phyloP scores from a whole-genome alignment of 2,888 invertebrate species.

The Andricus quercusramuli region DNA sequence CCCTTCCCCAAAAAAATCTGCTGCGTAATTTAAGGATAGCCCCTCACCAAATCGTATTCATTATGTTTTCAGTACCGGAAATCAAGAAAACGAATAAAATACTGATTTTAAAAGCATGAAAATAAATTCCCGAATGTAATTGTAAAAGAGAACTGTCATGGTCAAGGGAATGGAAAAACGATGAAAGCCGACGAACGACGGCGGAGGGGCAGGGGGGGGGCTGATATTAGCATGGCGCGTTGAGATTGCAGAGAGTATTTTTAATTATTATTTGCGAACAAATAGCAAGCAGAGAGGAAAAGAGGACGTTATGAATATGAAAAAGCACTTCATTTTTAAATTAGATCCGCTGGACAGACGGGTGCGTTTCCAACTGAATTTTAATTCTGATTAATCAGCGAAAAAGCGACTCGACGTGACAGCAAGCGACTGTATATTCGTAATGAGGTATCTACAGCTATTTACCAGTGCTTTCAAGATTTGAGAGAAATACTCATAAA shows the following conservation, averaged over 20 bases:
- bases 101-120: constrained; percentile 69
- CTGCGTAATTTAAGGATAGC: too few species aligned
- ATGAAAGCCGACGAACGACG: constrained; percentile 54
- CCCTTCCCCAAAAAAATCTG: too few species aligned
- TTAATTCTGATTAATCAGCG: constrained; percentile 72
- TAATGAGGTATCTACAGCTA: constrained; percentile 55
- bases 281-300: constrained; percentile 59
- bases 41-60: not conserved
- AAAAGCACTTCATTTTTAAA: constrained; percentile 75
- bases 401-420: constrained; percentile 62
- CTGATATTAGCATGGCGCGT: constrained; percentile 64
- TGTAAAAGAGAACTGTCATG: constrained; percentile 60
- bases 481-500: constrained; percentile 42
- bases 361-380: constrained; percentile 67
- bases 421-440: constrained; percentile 53
- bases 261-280: constrained; percentile 75
- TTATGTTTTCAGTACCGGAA: not conserved
- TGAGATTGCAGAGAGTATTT: constrained; percentile 67
- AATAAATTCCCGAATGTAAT: constrained; percentile 64
- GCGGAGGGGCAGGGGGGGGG: constrained; percentile 33
- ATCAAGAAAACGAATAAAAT: constrained; percentile 1
- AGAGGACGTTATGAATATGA: constrained; percentile 69
- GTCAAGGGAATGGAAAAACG: constrained; percentile 58
- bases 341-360: constrained; percentile 66
- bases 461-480: constrained; percentile 51